Base-by-base conservation (phyloP, 2,113 vertebrate species). In the Bubo blakistoni region DNA sequence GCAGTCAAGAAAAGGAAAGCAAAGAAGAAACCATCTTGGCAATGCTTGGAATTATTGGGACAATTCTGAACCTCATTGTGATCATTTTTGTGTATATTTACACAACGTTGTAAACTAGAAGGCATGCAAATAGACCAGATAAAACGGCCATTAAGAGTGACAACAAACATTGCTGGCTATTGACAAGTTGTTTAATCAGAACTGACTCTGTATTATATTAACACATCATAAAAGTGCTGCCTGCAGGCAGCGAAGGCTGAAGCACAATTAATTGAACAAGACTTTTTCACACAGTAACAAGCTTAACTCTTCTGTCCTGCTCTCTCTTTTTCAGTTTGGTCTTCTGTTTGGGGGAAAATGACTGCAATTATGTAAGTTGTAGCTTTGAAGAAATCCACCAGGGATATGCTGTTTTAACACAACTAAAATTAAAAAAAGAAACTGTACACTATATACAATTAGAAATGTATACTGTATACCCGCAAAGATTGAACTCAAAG, bases 71-170 rank as follows among this genome's bases (percentile, higher is more conserved):
- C 97, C 98, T 99, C 54, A 97, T 99, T 11, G 99, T 99, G 86
- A 99, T 99, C 89, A 99, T 99, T 95, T 99, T 99, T 92, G 99
- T 99, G 79, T 99, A 99, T 97, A 99, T 99, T 92, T 99, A 99
- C 97, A 99, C 99, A 81, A 99, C 99, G 0, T 95, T 99, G 96
- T 99, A 98, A 98, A 79, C 13, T 91, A 55, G 79, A 73, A 93
- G 93, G 88, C 83, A n/a, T 83, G 30, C 29, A 73, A 34, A 27
- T 83, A 79, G 81, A 79, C 84, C 96, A 88, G 94, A 92, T 81
- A 94, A 96, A 96, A 90, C 0, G 13, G 77, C 95, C 92, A 81
- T 82, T 91, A 92, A 85, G 80, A 94, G 73, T 91, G 81, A 96
- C 9, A 26, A 90, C 92, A 97, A 96, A 87, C 86, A 65, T 69